Evolutionary conservation across 2,888 invertebrate species (phyloP).

Genomic region (Lasioglossum oenotherae): DNA sequence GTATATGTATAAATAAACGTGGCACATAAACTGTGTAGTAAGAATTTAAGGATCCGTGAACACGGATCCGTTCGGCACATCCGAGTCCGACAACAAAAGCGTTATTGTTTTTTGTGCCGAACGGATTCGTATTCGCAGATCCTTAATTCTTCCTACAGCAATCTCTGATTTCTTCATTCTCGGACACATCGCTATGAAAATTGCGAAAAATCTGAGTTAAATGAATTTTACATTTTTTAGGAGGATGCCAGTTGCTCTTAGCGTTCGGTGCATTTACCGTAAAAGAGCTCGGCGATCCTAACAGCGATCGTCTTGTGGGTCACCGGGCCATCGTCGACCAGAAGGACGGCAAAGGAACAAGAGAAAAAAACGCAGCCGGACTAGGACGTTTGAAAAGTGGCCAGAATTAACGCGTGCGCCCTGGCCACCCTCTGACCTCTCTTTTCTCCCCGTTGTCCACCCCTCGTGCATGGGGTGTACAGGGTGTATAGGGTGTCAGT

Average conservation of each 20-base stretch:
- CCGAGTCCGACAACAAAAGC: no score
- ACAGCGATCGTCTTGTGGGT: not conserved
- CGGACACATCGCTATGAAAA: not conserved
- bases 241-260: not conserved
- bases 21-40: no score
- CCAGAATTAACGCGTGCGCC: constrained; percentile 81
- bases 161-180: no score
- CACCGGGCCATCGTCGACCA: constrained; percentile 6
- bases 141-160: no score
- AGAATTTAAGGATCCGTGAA: no score
- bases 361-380: constrained; percentile 60
- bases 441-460: constrained; percentile 39
- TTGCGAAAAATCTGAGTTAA: not conserved
- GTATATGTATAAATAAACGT: no score
- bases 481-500: constrained; percentile 25
- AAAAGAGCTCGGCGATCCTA: not conserved
- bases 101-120: not conserved
- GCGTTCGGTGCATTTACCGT: not conserved
- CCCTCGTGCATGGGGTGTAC: constrained; percentile 23
- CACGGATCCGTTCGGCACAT: no score
- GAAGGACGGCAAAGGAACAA: constrained; percentile 26
- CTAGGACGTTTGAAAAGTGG: constrained; percentile 80
- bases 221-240: not conserved
- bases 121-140: no score
- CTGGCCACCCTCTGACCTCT: constrained; percentile 49